Percentiles rank a stretch among this genome's conserved stretches.
Evolutionary conservation across 2,888 invertebrate genomes (phyloP).

Genomic region (Melangyna quadrimaculata): DNA sequence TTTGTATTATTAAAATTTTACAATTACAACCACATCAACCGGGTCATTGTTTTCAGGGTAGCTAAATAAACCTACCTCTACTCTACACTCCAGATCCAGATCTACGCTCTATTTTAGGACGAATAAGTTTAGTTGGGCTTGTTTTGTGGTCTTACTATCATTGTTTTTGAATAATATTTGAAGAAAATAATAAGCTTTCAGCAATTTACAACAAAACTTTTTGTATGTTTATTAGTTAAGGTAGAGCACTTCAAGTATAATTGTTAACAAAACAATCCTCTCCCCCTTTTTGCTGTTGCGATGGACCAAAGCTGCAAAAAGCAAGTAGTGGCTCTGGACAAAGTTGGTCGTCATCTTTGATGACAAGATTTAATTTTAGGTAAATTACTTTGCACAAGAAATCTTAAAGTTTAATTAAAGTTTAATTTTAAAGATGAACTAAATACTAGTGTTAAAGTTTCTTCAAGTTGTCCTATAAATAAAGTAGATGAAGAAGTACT

Average conservation of each 20-base stretch:
- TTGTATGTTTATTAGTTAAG: background rate
- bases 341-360: slow-evolving; percentile 23
- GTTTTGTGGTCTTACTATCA: background rate
- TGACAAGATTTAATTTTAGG: slow-evolving; percentile 20
- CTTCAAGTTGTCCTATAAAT: background rate
- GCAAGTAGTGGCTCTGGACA: slow-evolving; percentile 39
- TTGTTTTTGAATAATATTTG: slow-evolving; percentile 37
- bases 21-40: background rate
- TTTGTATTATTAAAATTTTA: background rate
- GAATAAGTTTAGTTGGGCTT: background rate
- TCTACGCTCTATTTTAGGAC: background rate
- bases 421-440: slow-evolving; percentile 6
- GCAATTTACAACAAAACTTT: slow-evolving; percentile 16
- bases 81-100: background rate
- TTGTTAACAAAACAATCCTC: slow-evolving; percentile 15
- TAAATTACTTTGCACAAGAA: slow-evolving; percentile 44
- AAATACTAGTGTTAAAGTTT: slow-evolving; percentile 19
- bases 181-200: slow-evolving; percentile 62
- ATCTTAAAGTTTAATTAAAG: slow-evolving; percentile 52
- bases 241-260: slow-evolving; percentile 11
- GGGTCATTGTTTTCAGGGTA: slow-evolving; percentile 35
- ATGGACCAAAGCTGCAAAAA: background rate
- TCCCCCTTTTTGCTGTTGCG: too few species aligned
- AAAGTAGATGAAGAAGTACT: background rate
- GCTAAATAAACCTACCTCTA: background rate